Conservation (phyloP, 2,113 vertebrate genomes). For the Corythoichthys haematopterus region DNA sequence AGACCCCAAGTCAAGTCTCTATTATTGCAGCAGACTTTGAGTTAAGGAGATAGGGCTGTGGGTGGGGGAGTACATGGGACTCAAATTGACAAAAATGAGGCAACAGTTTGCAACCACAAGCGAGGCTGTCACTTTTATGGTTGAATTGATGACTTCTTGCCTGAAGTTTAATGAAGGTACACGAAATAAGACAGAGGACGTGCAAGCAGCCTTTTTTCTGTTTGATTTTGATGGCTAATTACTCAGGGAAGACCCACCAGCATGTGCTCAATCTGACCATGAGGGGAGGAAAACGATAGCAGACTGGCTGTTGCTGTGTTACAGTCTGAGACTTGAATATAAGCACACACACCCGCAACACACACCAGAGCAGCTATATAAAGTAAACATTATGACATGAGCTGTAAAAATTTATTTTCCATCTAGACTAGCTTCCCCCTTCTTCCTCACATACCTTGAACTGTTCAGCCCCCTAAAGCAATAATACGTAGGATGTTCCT, state of each 20-base stretch:
- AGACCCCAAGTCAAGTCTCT: constrained; percentile 1
- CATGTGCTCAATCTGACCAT: constrained; percentile 24
- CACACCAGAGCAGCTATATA: constrained; percentile 8
- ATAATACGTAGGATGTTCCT: neutral
- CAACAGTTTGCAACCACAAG: constrained; percentile 42
- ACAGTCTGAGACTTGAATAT: neutral
- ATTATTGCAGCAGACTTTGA: neutral
- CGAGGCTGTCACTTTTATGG: neutral
- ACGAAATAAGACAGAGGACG: neutral
- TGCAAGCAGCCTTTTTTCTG: neutral
- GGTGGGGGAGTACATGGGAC: neutral
- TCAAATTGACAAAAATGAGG: constrained; percentile 28
- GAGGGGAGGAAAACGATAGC: constrained; percentile 10
- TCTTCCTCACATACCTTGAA: constrained; percentile 9
- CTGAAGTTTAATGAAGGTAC: constrained; percentile 6
- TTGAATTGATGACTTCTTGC: constrained; percentile 17
- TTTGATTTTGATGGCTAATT: neutral
- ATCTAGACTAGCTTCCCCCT: neutral
- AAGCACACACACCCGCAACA: neutral
- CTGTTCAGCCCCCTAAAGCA: constrained; percentile 1
- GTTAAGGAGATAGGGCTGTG: neutral
- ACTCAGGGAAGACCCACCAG: neutral
- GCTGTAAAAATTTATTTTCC: constrained; percentile 23
- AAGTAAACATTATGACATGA: constrained; percentile 29
- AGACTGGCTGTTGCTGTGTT: neutral